phyloP scores from a whole-genome alignment of 2,113 vertebrate genomes.

The Takifugu bimaculatus region DNA sequence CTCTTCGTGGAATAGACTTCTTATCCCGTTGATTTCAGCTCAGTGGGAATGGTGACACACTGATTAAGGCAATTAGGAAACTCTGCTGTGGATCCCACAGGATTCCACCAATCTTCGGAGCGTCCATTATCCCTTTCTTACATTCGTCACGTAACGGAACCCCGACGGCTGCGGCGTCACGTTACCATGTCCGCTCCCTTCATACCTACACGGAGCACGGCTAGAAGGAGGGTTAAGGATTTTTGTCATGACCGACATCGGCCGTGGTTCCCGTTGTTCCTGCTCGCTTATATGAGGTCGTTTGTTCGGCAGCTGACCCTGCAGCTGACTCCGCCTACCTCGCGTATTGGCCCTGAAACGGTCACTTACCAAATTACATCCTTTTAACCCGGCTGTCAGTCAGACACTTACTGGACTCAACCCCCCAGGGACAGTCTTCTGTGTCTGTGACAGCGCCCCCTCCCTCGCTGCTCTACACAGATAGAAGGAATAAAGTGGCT shows the following conservation, averaged over 20 bases:
- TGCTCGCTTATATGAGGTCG: constrained; percentile 6
- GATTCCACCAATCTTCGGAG: too few relatives aligned
- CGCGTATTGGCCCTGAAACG: constrained; percentile 17
- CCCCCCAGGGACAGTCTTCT: constrained; percentile 8
- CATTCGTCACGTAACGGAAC: too few relatives aligned
- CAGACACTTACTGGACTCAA: constrained; percentile 28
- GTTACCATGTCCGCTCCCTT: too few relatives aligned
- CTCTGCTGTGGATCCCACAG: too few relatives aligned
- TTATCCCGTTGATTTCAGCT: too few relatives aligned
- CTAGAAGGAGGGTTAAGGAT: too few relatives aligned
- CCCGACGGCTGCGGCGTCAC: too few relatives aligned
- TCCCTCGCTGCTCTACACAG: background rate
- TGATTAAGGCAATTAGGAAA: too few relatives aligned
- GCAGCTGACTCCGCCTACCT: constrained; percentile 4
- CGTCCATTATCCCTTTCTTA: too few relatives aligned
- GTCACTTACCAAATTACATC: constrained; percentile 46
- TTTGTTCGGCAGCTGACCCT: constrained; percentile 16
- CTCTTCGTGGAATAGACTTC: too few relatives aligned
- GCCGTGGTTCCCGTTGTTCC: constrained; percentile 1
- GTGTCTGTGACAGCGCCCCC: background rate
- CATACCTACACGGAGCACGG: too few relatives aligned
- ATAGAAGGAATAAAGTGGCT: constrained; percentile 12
- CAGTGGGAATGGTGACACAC: too few relatives aligned
- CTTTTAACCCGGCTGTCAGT: constrained; percentile 55
- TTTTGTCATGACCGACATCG: background rate